Base-by-base conservation (phyloP, 2,113 vertebrate genomes). In the zebrafish (Danio rerio) region DNA sequence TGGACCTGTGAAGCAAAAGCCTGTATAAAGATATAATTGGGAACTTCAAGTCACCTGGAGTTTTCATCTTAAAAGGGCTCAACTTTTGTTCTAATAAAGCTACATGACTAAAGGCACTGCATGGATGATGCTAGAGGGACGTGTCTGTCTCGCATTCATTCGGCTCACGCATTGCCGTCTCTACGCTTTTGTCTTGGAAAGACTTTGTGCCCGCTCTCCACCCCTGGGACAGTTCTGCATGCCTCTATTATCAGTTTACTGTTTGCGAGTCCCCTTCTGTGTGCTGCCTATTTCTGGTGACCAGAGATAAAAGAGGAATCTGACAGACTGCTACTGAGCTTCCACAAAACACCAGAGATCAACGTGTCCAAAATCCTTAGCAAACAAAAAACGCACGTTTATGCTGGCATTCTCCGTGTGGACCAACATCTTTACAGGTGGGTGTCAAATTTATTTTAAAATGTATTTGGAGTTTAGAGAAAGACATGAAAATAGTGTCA, bases 281-380 rank as follows among this genome's bases (percentile, higher is more conserved):
- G 62, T 9, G 10, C 52, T 71, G 76, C 80, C 88, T 90, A 90
- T 91, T 90, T 90, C 86, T 88, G 87, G 87, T 86, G 68, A 65
- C 31, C 15, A 40, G 59, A 86, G 88, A 91, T 90, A 81, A 81
- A 78, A 52, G 61, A 81, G 73, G 86, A 87, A 88, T 90, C 81
- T 73, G 70, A 78, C 78, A 61, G 58, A 55, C 76, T 80, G 61
- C 31, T 72, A 63, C 77, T 63, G 13, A 21, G 69, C 13, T 75
- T 21, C 10, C 20, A 70, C 18, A 70, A 70, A 70, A 31, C 69
- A 20, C 18, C 53, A 74, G 52, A 18, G 40, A 45, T 5, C 69
- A 8, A 15, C 31, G 9, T 55, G 13, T 72, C 13, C 55, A 47
- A 47, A n/a, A 43, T 40, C 7, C 9, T 47, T 47, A 7, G n/a